Conservation (phyloP, 2,797 vertebrate species). For the Lemur catta region DNA sequence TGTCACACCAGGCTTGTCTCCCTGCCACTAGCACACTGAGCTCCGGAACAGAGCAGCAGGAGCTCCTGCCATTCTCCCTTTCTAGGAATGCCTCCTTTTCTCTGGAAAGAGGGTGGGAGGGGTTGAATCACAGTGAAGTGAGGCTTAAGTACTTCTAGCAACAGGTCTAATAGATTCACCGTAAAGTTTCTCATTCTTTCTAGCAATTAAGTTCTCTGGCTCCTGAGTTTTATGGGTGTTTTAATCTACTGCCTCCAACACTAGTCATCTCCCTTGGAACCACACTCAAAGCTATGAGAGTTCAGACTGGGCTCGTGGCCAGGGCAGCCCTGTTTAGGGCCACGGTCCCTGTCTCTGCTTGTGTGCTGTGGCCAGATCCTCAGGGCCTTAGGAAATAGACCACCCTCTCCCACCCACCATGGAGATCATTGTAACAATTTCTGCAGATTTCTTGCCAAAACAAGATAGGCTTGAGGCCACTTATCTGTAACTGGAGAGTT, state of each 20-base stretch:
- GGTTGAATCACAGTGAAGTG: neutral
- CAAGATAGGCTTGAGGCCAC: neutral
- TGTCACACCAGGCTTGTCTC: neutral
- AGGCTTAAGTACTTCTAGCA: neutral
- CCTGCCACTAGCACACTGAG: neutral
- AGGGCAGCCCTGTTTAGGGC: no score
- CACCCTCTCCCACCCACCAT: neutral
- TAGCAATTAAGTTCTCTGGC: neutral
- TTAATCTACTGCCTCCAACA: neutral
- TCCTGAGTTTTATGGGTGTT: neutral
- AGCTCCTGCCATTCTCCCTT: neutral
- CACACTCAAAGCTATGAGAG: neutral
- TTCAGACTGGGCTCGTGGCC: neutral
- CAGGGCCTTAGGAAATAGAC: neutral
- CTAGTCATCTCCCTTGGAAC: neutral
- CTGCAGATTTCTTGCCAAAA: neutral
- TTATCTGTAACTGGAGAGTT: neutral
- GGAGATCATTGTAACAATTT: neutral
- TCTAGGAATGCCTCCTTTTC: neutral
- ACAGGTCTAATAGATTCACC: neutral
- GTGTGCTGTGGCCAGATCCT: neutral
- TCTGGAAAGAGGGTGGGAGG: neutral
- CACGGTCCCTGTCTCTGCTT: rapidly evolving
- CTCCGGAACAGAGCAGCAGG: neutral
- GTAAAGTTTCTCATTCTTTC: neutral